phyloP scores from a whole-genome alignment of 2,113 vertebrate genomes.

The Macrotus californicus region DNA sequence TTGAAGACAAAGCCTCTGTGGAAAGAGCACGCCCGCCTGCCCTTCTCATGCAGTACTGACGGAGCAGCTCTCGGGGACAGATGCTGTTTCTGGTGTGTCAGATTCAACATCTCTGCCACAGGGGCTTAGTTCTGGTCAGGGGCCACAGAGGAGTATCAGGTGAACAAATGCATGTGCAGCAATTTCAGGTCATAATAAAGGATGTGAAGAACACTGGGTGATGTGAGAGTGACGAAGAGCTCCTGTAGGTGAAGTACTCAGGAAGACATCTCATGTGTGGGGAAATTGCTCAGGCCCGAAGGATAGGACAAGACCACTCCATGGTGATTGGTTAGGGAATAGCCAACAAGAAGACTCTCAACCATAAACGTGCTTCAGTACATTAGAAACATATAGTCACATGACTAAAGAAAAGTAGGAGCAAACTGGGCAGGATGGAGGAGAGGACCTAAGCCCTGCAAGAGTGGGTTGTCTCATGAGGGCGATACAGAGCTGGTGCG shows the following conservation, averaged over 20 bases:
- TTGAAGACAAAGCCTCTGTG: neutral
- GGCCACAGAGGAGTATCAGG: neutral
- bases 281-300: neutral
- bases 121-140: neutral
- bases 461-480: neutral
- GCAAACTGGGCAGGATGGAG: neutral
- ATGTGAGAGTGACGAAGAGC: too few species aligned
- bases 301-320: neutral
- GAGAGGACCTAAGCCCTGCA: neutral
- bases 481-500: rapidly evolving
- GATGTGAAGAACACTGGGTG: neutral
- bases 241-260: neutral
- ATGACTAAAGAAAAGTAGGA: neutral
- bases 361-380: neutral
- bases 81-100: rapidly evolving
- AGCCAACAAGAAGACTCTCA: neutral
- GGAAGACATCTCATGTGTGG: neutral
- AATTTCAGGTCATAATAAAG: neutral
- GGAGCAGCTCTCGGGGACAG: too few species aligned
- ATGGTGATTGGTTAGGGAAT: neutral
- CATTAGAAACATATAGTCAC: neutral
- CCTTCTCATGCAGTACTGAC: rapidly evolving
- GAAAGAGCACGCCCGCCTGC: rapidly evolving
- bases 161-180: neutral
- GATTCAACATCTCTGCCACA: neutral